A percentile compares a stretch with the other conserved stretches of the same genome.
These are phyloP conservation scores for Scaptomyza polygonia DNA, from an alignment of 2,888 invertebrate species.

Conservation along the genomic window DNA sequence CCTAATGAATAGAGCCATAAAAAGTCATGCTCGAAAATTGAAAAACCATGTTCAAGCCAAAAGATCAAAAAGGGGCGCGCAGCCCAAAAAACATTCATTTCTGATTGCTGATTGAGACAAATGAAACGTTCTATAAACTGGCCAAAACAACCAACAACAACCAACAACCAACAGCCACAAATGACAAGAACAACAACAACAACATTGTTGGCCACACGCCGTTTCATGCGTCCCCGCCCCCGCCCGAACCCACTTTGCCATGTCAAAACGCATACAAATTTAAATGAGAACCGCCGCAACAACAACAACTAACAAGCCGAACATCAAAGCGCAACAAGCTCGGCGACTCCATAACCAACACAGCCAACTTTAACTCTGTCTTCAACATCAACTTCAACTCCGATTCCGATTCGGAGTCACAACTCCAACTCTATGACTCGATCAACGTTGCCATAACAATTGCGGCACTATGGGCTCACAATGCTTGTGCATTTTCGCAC, in stretches of 20 bases:
- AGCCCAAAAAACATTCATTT: slow-evolving; percentile 53
- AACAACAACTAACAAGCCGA: slow-evolving; percentile 15
- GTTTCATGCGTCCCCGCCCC: slow-evolving; percentile 31
- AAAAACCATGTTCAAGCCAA: slow-evolving; percentile 70
- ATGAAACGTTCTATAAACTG: slow-evolving; percentile 75
- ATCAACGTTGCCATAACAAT: slow-evolving; percentile 20
- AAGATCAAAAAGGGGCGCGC: slow-evolving; percentile 52
- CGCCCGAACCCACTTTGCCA: slow-evolving; percentile 16
- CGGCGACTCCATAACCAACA: slow-evolving; percentile 11
- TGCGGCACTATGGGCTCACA: neutral
- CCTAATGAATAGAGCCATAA: slow-evolving; percentile 68
- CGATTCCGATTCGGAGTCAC: slow-evolving; percentile 10
- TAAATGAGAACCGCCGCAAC: slow-evolving; percentile 61
- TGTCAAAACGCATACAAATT: slow-evolving; percentile 80
- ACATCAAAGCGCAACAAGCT: slow-evolving; percentile 60
- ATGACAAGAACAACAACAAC: slow-evolving; percentile 37
- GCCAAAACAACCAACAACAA: slow-evolving; percentile 29
- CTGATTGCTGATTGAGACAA: slow-evolving; percentile 74
- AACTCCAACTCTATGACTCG: slow-evolving; percentile 10
- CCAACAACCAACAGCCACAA: slow-evolving; percentile 14
- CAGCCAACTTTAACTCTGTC: slow-evolving; percentile 8
- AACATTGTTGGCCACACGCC: slow-evolving; percentile 66
- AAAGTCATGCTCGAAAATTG: slow-evolving; percentile 72
- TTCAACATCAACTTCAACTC: slow-evolving; percentile 9
- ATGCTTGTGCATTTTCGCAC: neutral